These are phyloP conservation scores for Drosophila athabasca DNA, from an alignment of 1,140 invertebrate genomes.

Conservation along the genomic window DNA sequence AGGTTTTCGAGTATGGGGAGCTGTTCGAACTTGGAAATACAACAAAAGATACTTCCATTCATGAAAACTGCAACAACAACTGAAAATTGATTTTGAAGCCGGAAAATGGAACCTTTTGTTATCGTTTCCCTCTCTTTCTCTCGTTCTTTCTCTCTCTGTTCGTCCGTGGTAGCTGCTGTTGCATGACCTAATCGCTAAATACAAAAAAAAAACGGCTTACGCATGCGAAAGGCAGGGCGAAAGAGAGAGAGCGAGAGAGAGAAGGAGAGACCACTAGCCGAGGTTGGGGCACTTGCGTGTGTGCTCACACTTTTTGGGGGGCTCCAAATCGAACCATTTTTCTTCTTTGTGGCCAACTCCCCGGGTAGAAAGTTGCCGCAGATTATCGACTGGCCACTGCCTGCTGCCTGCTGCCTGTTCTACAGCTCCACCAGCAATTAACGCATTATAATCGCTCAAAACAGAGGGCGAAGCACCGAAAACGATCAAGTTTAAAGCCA, in stretches of 20 bases:
- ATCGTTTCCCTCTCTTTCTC: conserved; percentile 42
- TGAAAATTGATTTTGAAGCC: conserved; percentile 22
- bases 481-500: conserved; percentile 26
- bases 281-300: conserved; percentile 53
- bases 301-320: conserved; percentile 20
- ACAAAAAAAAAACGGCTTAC: conserved; percentile 44
- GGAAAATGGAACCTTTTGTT: conserved; percentile 61
- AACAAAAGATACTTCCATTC: conserved; percentile 58
- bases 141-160: no score
- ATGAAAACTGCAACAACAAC: conserved; percentile 52
- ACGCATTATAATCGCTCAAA: conserved; percentile 8
- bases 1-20: conserved; percentile 12
- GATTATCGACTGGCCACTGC: conserved; percentile 5
- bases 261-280: conserved; percentile 13
- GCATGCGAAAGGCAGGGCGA: conserved; percentile 54
- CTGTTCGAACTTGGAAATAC: conserved; percentile 30
- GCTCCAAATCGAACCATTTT: neutral
- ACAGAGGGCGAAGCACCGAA: no score
- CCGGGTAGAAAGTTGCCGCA: conserved; percentile 65
- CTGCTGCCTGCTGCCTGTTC: conserved; percentile 19
- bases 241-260: conserved; percentile 40
- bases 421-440: conserved; percentile 15
- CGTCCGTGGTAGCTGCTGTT: conserved; percentile 48
- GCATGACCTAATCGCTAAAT: conserved; percentile 79
- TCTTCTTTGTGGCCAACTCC: conserved; percentile 38